Percentiles rank a stretch among this genome's conserved stretches.
Evolutionary conservation across 1,140 invertebrate species (phyloP).

Genomic region (Euborellia annulipes): DNA sequence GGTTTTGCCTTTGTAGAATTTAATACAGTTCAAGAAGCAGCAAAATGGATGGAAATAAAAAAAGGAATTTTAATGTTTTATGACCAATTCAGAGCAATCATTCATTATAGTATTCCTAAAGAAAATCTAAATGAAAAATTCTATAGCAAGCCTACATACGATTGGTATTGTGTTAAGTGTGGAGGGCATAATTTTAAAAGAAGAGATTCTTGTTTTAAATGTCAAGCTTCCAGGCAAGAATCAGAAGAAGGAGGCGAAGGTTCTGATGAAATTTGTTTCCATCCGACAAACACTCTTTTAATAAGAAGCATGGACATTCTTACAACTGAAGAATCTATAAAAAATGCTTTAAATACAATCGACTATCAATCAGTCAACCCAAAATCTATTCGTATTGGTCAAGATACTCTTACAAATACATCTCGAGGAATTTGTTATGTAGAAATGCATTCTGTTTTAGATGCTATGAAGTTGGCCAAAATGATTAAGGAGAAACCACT

Average conservation of each 20-base stretch:
- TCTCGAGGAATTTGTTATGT: conserved; percentile 72
- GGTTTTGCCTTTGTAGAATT: conserved; percentile 96
- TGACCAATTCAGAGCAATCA: conserved; percentile 48
- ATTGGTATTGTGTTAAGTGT: conserved; percentile 64
- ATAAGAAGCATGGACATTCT: conserved; percentile 69
- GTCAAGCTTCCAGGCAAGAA: conserved; percentile 62
- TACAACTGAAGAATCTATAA: conserved; percentile 69
- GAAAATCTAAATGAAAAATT: conserved; percentile 35
- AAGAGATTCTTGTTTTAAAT: conserved; percentile 78
- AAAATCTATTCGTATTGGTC: conserved; percentile 47
- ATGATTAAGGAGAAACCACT: conserved; percentile 43
- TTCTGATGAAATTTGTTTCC: conserved; percentile 69
- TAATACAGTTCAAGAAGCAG: conserved; percentile 71
- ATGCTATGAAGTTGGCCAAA: conserved; percentile 64
- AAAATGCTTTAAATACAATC: conserved; percentile 28
- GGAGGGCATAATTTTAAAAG: conserved; percentile 84
- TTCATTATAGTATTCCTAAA: conserved; percentile 55
- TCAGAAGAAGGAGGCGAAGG: conserved; percentile 59
- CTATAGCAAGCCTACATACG: conserved; percentile 36
- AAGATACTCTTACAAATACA: conserved; percentile 62
- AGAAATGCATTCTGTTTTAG: conserved; percentile 65
- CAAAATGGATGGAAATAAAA: conserved; percentile 84
- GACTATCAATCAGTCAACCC: no score
- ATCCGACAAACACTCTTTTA: conserved; percentile 78
- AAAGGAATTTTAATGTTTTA: conserved; percentile 56